Evolutionary conservation across 2,113 vertebrate species (phyloP), one percentile per base, ranked within the genome.

Genomic region (Indri indri): DNA sequence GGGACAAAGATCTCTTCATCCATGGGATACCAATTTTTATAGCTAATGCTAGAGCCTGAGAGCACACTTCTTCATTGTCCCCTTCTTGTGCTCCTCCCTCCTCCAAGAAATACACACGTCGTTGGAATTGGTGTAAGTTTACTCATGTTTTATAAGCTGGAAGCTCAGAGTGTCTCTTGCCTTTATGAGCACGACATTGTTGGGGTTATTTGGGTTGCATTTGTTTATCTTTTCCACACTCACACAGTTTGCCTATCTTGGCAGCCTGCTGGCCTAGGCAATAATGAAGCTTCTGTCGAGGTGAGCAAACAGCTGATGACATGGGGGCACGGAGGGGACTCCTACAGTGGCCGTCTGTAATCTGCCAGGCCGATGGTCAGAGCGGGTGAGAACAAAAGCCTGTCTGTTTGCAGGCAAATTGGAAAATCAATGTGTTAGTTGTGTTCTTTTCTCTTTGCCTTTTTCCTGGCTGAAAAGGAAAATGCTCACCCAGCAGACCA

Each of bases 311-410:
- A 95, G 88, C 95, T 95, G 95, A 94, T 88, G 84, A 76, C 66
- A 30, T 42, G 47, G 88, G 52, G 52, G 50, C 63, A 34, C 77
- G 54, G 90, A 73, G 83, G 91, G 70, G 82, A 50, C 73, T 94
- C 92, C 91, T 80, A 14, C 93, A 88, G 88, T 91, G 90, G 80
- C 94, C 3, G 50, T 82, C 91, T 90, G 54, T 96, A 65, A 86
- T 93, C 92, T 85, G 94, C 91, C 73, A 90, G 91, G 57, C 95
- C 37, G 70, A 61, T 86, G 79, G 91, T 92, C 76, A 37, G 71
- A 90, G 65, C 93, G 96, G 61, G 27, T 37, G 0, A 95, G 93
- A 95, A 97, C 85, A 97, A 96, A 97, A 95, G 90, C 88, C 76
- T 42, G 81, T 79, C 92, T 98, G 93, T 96, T 74, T 82, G 37